Base-by-base conservation (phyloP, 2,797 vertebrate species). In the Chrysocyon brachyurus region DNA sequence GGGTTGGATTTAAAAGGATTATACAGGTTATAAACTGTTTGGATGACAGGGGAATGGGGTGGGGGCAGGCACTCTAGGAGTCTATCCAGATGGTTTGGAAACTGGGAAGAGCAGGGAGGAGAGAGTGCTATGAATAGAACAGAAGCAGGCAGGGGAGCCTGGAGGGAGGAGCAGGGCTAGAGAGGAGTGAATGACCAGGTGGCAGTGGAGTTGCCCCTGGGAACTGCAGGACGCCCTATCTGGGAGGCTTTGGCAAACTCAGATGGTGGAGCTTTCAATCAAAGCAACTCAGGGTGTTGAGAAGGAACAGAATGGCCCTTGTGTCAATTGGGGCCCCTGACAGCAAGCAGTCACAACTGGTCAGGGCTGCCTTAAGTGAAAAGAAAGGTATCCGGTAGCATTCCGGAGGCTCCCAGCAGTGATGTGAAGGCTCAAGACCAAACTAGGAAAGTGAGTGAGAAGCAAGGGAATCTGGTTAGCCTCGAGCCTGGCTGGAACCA, bases 231-330 rank as follows among this genome's bases (percentile, higher is more conserved):
- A 57, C 31, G 22, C 70, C 66, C 49, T 28, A 11, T 52, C 33
- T 6, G 21, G 54, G 57, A 77, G 49, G 52, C 52, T 33, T 54
- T 52, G 63, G 77, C 64, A 81, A 66, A 64, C 8, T 14, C 66
- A 7, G 83, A 40, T 33, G 46, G 66, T 19, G 31, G 46, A 33
- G 36, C n/a, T 63, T 86, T 63, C 2, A 2, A 2, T 73, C 19
- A 40, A 87, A 78, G 17, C 68, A 82, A 72, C 49, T 52, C 4
- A 0, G 12, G 56, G 28, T 49, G 40, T 5, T 63, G 70, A 83
- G 28, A 94, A 97, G 77, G 66, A 96, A 68, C 56, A 70, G 78
- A 82, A 72, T 4, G 19, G 64, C 52, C 40, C 70, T 90, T 73
- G 54, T 40, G 36, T 73, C 15, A 12, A 0, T 2, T 5, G 24